Percentiles rank a stretch among this genome's conserved stretches.
phyloP scores from a whole-genome alignment of 2,797 vertebrate genomes.

The Apogon talboti region DNA sequence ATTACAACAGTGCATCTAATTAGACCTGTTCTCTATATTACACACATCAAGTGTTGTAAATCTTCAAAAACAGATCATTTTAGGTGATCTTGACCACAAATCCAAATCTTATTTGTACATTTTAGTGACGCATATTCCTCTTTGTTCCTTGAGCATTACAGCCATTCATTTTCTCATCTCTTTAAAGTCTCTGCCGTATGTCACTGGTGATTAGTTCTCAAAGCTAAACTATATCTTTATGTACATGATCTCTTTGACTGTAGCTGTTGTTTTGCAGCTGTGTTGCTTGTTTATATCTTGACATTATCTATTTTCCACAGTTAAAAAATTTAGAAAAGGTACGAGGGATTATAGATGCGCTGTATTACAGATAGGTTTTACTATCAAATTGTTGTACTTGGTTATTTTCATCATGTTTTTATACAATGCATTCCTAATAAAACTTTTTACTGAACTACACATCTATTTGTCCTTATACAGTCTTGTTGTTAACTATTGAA shows the following conservation, averaged over 20 bases:
- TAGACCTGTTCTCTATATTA: background rate
- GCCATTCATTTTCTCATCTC: background rate
- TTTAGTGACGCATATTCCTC: background rate
- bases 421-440: slow-evolving; percentile 63
- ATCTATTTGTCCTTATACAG: slow-evolving; percentile 19
- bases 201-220: slow-evolving; percentile 45
- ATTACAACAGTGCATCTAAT: slow-evolving; percentile 6
- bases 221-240: slow-evolving; percentile 22
- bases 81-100: background rate
- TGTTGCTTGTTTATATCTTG: slow-evolving; percentile 12
- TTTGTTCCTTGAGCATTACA: background rate
- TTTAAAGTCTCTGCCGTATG: background rate
- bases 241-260: slow-evolving; percentile 12
- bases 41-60: slow-evolving; percentile 6
- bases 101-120: background rate
- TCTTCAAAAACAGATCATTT: background rate
- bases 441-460: slow-evolving; percentile 51
- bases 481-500: background rate
- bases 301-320: slow-evolving; percentile 38
- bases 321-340: background rate
- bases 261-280: slow-evolving; percentile 15
- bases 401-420: slow-evolving; percentile 39
- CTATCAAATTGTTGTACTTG: slow-evolving; percentile 72
- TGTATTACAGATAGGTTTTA: slow-evolving; percentile 86
- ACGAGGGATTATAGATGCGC: slow-evolving; percentile 14